These are phyloP conservation scores for Cryptotis parvus DNA, from an alignment of 2,113 vertebrate species.

Conservation along the genomic window DNA sequence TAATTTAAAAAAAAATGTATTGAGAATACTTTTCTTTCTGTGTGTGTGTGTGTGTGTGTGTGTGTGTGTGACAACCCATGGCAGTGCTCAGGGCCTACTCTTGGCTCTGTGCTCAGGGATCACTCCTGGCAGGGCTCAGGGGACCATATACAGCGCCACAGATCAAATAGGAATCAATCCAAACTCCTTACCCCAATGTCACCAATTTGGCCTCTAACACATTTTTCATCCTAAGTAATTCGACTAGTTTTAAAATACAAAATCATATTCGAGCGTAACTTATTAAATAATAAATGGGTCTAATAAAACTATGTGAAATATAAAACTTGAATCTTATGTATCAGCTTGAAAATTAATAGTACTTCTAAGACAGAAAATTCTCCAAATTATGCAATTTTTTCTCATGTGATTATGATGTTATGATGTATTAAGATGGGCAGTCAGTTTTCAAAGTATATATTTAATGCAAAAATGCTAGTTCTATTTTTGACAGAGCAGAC, in stretches of 20 bases:
- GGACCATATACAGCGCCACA: too few species aligned
- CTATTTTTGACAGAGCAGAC: not conserved
- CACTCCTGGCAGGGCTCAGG: too few species aligned
- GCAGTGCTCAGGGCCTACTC: too few species aligned
- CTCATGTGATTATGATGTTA: not conserved
- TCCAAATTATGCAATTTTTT: not conserved
- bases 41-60: too few species aligned
- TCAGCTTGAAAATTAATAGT: not conserved
- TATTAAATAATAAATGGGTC: not conserved
- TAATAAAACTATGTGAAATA: slow-evolving; percentile 6
- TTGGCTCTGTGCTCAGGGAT: too few species aligned
- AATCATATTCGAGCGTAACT: not conserved
- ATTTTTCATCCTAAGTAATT: slow-evolving; percentile 49
- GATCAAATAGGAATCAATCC: too few species aligned
- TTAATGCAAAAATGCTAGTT: not conserved
- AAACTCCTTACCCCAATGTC: too few species aligned
- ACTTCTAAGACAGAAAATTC: not conserved
- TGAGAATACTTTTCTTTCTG: not conserved
- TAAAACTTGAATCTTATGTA: not conserved
- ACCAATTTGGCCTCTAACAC: not conserved
- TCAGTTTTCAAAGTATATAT: not conserved
- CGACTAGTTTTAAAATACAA: not conserved
- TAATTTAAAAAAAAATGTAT: too few species aligned
- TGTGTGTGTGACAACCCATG: too few species aligned
- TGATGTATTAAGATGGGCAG: not conserved